phyloP scores from a whole-genome alignment of 1,140 invertebrate species.

The Arion vulgaris region DNA sequence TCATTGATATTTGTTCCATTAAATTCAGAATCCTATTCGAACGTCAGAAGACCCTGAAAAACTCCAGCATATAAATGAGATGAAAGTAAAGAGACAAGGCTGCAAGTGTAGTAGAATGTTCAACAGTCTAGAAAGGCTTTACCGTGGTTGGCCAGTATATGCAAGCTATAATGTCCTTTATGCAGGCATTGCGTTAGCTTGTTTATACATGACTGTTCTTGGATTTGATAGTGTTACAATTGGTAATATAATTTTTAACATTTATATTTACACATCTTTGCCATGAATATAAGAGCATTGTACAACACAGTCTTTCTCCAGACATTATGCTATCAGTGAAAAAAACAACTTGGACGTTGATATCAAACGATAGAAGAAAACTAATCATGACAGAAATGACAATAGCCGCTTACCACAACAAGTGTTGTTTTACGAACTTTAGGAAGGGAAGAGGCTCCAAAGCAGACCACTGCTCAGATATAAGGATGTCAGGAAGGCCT shows the following conservation, averaged over 20 bases:
- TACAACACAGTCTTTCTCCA: no score
- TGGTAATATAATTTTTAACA: conserved; percentile 59
- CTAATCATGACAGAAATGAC: no score
- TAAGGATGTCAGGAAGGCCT: no score
- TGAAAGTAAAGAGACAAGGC: background rate
- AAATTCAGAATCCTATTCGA: background rate
- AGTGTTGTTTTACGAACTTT: no score
- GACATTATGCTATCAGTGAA: no score
- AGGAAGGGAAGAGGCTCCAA: no score
- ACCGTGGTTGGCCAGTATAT: conserved; percentile 71
- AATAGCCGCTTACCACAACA: no score
- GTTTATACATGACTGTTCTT: conserved; percentile 77
- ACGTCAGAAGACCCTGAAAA: background rate
- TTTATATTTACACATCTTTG: background rate
- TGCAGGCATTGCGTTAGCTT: conserved; percentile 74
- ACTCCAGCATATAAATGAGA: background rate
- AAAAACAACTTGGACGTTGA: no score
- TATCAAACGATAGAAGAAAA: no score
- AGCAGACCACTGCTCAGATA: no score
- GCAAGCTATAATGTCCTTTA: conserved; percentile 70
- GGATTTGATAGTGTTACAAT: conserved; percentile 76
- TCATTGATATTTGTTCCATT: background rate
- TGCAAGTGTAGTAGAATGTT: conserved; percentile 24
- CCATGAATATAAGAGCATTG: no score
- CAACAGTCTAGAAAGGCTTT: conserved; percentile 50